These are phyloP conservation scores for Acrobasis repandana DNA, from an alignment of 2,888 invertebrate genomes.

Conservation along the genomic window DNA sequence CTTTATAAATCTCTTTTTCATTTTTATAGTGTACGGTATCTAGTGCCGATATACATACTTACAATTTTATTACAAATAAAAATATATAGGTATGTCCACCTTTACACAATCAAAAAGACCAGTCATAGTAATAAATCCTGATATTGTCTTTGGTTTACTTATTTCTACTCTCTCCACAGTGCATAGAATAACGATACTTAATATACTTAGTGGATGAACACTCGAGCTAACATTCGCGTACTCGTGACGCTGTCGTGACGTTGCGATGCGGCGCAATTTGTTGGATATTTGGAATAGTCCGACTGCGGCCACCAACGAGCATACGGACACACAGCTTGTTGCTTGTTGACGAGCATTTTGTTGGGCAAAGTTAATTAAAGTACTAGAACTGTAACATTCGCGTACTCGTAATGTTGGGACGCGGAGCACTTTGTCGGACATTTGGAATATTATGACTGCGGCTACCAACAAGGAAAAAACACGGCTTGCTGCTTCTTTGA, in stretches of 20 bases:
- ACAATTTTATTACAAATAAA: too few species aligned
- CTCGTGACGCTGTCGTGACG: constrained; percentile 42
- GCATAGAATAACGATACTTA: background rate
- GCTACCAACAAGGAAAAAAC: constrained; percentile 66
- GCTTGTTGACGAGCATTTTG: constrained; percentile 16
- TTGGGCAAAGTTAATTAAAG: too few species aligned
- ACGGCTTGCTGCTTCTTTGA: constrained; percentile 36
- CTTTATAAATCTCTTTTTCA: too few species aligned
- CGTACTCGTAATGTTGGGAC: constrained; percentile 47
- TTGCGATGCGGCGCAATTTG: constrained; percentile 69
- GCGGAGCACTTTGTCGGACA: constrained; percentile 73
- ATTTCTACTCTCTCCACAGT: background rate
- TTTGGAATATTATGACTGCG: constrained; percentile 68
- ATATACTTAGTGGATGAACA: constrained; percentile 10
- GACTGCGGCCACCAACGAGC: constrained; percentile 72
- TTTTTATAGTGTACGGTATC: too few species aligned
- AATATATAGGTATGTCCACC: too few species aligned
- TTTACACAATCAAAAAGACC: too few species aligned
- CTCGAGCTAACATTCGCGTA: constrained; percentile 19
- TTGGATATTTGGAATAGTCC: constrained; percentile 74
- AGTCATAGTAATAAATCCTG: too few species aligned
- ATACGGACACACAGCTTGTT: constrained; percentile 39
- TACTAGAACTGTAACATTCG: constrained; percentile 5
- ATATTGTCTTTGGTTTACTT: too few species aligned
- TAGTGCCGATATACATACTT: too few species aligned